Percentiles rank a stretch among this genome's conserved stretches.
These are phyloP conservation scores for Apodemia mormo DNA, from an alignment of 2,888 invertebrate genomes.

Conservation along the genomic window DNA sequence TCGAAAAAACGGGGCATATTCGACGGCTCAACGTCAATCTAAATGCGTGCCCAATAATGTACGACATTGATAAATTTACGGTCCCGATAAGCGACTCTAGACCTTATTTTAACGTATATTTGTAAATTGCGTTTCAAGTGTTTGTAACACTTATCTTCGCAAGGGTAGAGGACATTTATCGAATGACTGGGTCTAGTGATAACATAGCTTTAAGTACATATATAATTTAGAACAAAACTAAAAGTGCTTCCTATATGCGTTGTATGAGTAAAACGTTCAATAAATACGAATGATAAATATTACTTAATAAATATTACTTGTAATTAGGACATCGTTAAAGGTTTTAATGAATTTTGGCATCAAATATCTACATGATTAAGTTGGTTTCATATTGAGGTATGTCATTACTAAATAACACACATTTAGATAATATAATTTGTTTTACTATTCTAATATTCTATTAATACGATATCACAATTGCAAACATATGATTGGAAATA, in stretches of 20 bases:
- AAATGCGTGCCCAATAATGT: slow-evolving; percentile 52
- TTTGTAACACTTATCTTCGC: not conserved
- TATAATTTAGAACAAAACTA: slow-evolving; percentile 1
- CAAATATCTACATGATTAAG: not conserved
- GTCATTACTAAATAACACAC: too few relatives aligned
- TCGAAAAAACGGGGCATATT: slow-evolving; percentile 49
- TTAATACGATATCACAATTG: not conserved
- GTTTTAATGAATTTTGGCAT: not conserved
- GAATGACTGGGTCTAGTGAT: slow-evolving; percentile 7
- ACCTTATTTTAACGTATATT: slow-evolving; percentile 43
- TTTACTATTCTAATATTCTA: slow-evolving; percentile 13
- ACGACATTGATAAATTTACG: slow-evolving; percentile 39
- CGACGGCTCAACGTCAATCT: slow-evolving; percentile 48
- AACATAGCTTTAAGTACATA: slow-evolving; percentile 4
- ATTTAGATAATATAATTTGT: not conserved
- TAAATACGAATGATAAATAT: too few relatives aligned
- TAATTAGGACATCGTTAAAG: too few relatives aligned
- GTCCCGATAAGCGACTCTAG: slow-evolving; percentile 35
- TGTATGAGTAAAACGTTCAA: too few relatives aligned
- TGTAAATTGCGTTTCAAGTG: slow-evolving; percentile 33
- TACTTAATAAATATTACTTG: too few relatives aligned
- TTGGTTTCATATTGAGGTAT: too few relatives aligned
- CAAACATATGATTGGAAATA: slow-evolving; percentile 21
- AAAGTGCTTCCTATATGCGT: slow-evolving; percentile 3
- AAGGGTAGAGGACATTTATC: slow-evolving; percentile 12